Conservation (phyloP, 92 coral and sea anemone genomes). For the Porites divaricata region DNA sequence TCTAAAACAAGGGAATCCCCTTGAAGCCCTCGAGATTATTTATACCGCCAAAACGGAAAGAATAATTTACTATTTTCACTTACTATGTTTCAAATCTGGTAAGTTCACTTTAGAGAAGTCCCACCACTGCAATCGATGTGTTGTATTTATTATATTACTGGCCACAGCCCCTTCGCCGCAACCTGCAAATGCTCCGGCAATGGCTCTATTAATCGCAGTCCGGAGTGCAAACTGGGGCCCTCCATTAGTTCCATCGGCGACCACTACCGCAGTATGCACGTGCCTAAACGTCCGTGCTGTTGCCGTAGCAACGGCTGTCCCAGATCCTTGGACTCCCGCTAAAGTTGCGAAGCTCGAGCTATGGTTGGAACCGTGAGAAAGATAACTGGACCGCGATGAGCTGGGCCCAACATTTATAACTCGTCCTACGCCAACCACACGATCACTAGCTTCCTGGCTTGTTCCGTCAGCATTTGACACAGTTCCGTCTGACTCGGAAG, state of each 20-base stretch:
- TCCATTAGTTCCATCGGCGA: conserved; percentile 77
- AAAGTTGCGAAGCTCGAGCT: conserved; percentile 72
- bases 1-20: too few species aligned
- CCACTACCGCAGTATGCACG: conserved; percentile 87
- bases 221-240: conserved; percentile 89
- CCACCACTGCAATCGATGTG: conserved; percentile 96
- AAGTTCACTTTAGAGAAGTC: conserved; percentile 71
- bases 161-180: conserved; percentile 96
- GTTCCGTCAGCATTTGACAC: neutral
- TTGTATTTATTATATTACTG: conserved; percentile 86
- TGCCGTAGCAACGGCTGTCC: conserved; percentile 92
- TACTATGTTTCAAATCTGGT: conserved; percentile 79
- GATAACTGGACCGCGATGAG: conserved; percentile 64
- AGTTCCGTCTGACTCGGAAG: conserved; percentile 1
- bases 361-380: conserved; percentile 61
- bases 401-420: conserved; percentile 74
- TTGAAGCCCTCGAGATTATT: too few species aligned
- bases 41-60: too few species aligned
- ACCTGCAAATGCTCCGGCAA: conserved; percentile 93
- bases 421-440: conserved; percentile 71
- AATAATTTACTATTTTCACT: conserved; percentile 18
- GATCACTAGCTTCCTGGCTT: conserved; percentile 22
- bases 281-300: conserved; percentile 90
- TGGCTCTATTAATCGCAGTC: conserved; percentile 87
- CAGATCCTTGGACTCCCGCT: conserved; percentile 66